These are phyloP conservation scores for Lasioglossum calceatum DNA, from an alignment of 2,888 invertebrate species.

Conservation along the genomic window DNA sequence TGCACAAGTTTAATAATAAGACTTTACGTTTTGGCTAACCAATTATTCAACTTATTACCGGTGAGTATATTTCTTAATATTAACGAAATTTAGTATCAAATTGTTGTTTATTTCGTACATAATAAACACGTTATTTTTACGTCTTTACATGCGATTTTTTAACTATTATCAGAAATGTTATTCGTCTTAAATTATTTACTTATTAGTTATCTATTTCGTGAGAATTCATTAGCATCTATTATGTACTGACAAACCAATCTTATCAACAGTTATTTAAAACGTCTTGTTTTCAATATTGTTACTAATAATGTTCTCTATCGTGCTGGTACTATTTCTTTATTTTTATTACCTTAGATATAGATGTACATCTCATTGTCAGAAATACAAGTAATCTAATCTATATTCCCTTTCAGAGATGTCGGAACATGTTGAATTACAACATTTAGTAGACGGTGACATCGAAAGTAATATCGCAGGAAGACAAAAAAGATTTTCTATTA, in stretches of 20 bases:
- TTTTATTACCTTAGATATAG: background rate
- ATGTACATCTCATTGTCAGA: background rate
- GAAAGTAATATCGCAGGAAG: constrained; percentile 83
- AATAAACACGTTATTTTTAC: constrained; percentile 13
- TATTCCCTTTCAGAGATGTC: constrained; percentile 86
- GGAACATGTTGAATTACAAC: constrained; percentile 92
- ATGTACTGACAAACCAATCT: background rate
- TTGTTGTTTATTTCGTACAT: background rate
- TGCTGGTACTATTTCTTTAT: background rate
- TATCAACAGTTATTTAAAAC: background rate
- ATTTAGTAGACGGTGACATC: constrained; percentile 88
- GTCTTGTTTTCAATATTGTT: background rate
- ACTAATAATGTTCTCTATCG: background rate
- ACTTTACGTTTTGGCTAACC: constrained; percentile 31
- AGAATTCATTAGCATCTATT: background rate
- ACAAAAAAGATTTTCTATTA: constrained; percentile 85
- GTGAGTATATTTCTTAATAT: constrained; percentile 49
- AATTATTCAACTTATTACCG: constrained; percentile 31
- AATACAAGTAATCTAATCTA: background rate
- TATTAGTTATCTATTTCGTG: background rate
- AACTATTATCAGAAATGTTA: background rate
- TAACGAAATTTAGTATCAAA: background rate
- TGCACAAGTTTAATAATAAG: constrained; percentile 41
- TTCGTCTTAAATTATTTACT: background rate
- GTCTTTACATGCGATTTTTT: background rate